A percentile compares a stretch with the other conserved stretches of the same genome.
These are phyloP conservation scores for Dendropsophus ebraccatus DNA, from an alignment of 2,113 vertebrate genomes.

Conservation along the genomic window DNA sequence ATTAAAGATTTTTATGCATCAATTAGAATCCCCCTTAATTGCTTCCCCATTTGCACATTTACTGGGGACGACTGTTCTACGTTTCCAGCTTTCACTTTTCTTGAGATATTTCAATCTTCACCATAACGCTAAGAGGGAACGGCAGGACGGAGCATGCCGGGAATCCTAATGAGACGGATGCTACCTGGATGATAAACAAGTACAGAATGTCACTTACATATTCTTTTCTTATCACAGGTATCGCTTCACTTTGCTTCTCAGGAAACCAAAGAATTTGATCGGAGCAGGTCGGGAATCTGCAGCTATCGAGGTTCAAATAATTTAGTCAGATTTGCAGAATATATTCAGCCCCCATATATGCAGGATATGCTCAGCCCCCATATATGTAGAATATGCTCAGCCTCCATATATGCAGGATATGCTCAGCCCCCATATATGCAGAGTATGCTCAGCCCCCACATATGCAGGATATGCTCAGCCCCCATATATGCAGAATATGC, in stretches of 20 bases:
- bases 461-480: no score
- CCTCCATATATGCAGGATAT: no score
- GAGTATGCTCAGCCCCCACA: no score
- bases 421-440: no score
- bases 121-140: neutral
- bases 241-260: neutral
- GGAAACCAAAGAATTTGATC: neutral
- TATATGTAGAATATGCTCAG: no score
- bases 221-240: neutral
- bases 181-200: neutral
- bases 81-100: slow-evolving; percentile 7
- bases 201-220: neutral
- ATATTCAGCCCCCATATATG: no score
- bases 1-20: slow-evolving; percentile 54
- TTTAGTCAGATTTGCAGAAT: no score
- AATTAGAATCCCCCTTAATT: slow-evolving; percentile 53
- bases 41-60: slow-evolving; percentile 46
- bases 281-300: neutral
- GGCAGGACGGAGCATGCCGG: neutral
- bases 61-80: neutral
- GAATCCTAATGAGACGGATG: slow-evolving; percentile 7
- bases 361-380: no score
- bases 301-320: neutral
- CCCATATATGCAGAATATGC: no score
- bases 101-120: slow-evolving; percentile 6